Evolutionary conservation across 2,888 invertebrate species (phyloP).

Genomic region (Morinoia aosen): DNA sequence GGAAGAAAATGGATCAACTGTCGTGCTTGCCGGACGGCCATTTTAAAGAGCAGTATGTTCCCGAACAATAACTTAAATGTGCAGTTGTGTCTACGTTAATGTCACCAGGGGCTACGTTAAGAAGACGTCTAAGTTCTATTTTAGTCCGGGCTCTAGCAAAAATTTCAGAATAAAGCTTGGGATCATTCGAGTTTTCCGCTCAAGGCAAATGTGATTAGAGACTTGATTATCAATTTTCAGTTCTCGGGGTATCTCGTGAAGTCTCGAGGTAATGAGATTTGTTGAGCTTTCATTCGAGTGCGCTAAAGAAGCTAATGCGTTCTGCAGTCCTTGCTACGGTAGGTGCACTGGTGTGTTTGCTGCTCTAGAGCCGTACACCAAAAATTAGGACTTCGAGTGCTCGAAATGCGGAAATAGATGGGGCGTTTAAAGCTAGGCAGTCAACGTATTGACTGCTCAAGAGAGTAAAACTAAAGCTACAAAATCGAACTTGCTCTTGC

Average conservation of each 20-base stretch:
- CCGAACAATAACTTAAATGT: background rate
- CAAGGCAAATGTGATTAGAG: constrained; percentile 36
- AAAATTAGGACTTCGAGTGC: background rate
- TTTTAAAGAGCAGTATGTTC: background rate
- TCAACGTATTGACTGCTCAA: background rate
- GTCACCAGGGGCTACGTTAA: background rate
- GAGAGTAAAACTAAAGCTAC: background rate
- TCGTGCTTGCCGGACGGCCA: background rate
- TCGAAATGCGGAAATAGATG: background rate
- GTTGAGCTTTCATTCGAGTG: constrained; percentile 45
- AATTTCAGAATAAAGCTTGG: background rate
- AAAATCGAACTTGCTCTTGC: background rate
- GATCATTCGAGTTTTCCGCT: constrained; percentile 47
- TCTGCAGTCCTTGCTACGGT: background rate
- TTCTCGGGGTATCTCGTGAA: constrained; percentile 47
- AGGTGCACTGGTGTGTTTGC: background rate
- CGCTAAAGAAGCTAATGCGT: constrained; percentile 40
- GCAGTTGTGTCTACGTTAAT: background rate
- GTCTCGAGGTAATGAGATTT: constrained; percentile 52
- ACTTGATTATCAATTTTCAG: constrained; percentile 46
- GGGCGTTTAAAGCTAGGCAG: background rate
- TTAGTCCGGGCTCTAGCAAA: background rate
- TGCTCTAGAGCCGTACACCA: background rate
- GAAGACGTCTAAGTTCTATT: background rate
- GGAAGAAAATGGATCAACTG: background rate